A percentile compares a stretch with the other conserved stretches of the same genome.
Evolutionary conservation across 2,113 vertebrate species (phyloP).

Genomic region (Ranitomeya variabilis): DNA sequence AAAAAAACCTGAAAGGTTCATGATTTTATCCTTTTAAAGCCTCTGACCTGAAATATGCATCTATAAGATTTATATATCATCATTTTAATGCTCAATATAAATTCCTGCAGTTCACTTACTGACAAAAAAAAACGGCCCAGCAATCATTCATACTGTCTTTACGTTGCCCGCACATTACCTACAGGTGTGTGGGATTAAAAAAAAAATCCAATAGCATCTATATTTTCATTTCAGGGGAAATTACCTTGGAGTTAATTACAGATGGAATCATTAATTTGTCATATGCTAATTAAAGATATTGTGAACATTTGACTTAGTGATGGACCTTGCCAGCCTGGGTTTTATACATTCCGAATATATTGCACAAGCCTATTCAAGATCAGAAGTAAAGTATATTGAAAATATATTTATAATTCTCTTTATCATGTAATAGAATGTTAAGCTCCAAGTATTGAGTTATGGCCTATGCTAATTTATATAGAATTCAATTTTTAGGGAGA

Average conservation of each 20-base stretch:
- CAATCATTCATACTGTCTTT: slow-evolving; percentile 1
- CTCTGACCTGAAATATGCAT: slow-evolving; percentile 33
- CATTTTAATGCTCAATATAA: slow-evolving; percentile 43
- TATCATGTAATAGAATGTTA: slow-evolving; percentile 15
- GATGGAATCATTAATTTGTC: slow-evolving; percentile 22
- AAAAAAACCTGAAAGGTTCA: slow-evolving; percentile 25
- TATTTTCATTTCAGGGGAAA: slow-evolving; percentile 22
- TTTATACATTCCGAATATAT: neutral
- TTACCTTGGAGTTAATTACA: slow-evolving; percentile 30
- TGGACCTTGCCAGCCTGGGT: neutral
- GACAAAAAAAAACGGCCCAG: slow-evolving; percentile 1
- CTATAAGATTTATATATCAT: slow-evolving; percentile 40
- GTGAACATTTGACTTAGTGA: slow-evolving; percentile 25
- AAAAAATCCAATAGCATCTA: slow-evolving; percentile 2
- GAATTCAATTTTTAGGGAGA: slow-evolving; percentile 6
- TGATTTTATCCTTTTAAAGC: slow-evolving; percentile 40
- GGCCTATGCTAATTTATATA: neutral
- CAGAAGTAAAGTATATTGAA: neutral
- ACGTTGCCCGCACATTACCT: slow-evolving; percentile 23
- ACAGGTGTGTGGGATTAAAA: neutral
- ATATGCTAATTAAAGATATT: slow-evolving; percentile 44
- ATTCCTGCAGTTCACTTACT: slow-evolving; percentile 35
- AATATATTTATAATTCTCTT: slow-evolving; percentile 37
- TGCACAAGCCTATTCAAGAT: neutral
- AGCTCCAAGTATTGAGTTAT: neutral